Percentiles rank a stretch among this genome's conserved stretches.
phyloP scores from a whole-genome alignment of 2,113 vertebrate species.

The Urocynchramus pylzowi region DNA sequence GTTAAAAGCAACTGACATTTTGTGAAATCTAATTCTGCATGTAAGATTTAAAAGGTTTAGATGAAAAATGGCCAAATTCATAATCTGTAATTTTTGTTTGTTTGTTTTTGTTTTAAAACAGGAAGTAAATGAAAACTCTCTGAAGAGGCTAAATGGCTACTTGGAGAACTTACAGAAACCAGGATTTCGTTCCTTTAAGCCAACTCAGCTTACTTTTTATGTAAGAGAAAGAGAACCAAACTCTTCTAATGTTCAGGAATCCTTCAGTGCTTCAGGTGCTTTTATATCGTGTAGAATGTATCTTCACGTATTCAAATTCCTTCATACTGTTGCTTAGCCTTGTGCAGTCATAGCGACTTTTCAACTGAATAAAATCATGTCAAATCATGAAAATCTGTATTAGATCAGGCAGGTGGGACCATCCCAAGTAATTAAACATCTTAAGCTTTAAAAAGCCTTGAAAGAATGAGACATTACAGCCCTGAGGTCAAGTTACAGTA shows the following conservation, averaged over 20 bases:
- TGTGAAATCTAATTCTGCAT: not conserved
- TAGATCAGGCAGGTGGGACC: not conserved
- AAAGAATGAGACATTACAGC: not conserved
- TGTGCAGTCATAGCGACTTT: not conserved
- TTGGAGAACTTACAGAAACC: conserved; percentile 91
- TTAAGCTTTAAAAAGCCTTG: not conserved
- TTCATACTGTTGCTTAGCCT: not conserved
- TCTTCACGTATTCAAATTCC: not conserved
- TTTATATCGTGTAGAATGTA: not conserved
- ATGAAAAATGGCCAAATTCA: not conserved
- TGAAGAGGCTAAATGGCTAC: conserved; percentile 92
- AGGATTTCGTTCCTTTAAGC: conserved; percentile 77
- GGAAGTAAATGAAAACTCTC: conserved; percentile 97
- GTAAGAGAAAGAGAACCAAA: conserved; percentile 83
- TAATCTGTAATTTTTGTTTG: not conserved
- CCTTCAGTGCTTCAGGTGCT: conserved; percentile 75
- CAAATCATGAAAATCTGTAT: not conserved
- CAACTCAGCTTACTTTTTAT: conserved; percentile 90
- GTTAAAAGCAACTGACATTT: not conserved
- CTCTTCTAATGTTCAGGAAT: conserved; percentile 64
- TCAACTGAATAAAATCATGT: not conserved
- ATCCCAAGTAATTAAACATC: not conserved
- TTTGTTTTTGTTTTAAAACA: conserved; percentile 55
- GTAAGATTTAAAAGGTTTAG: not conserved
- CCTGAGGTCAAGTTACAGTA: not conserved